A percentile compares a stretch with the other conserved stretches of the same genome.
Evolutionary conservation across 2,113 vertebrate genomes (phyloP).

Genomic region (Pituophis catenifer): DNA sequence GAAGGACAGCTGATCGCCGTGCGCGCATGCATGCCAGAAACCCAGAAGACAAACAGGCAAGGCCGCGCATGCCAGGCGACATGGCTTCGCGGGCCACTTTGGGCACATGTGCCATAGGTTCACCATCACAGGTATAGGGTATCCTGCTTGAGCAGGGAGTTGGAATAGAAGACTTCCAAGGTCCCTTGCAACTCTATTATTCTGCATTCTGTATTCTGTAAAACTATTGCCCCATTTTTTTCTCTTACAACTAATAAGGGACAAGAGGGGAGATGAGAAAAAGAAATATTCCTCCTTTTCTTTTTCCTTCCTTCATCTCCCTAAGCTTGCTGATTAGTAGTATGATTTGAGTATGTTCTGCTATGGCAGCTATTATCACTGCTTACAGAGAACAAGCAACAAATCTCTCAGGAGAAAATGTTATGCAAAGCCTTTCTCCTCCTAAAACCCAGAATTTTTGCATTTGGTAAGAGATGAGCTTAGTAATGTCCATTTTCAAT

Average conservation of each 20-base stretch:
- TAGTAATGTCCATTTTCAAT: neutral
- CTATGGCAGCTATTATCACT: neutral
- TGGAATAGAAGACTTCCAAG: neutral
- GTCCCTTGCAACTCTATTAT: neutral
- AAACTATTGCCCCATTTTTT: neutral
- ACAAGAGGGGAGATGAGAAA: neutral
- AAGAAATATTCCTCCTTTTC: neutral
- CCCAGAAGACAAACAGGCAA: too few species aligned
- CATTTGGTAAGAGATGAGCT: neutral
- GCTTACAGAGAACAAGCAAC: neutral
- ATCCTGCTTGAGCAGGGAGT: neutral
- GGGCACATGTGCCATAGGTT: too few species aligned
- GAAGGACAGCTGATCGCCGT: too few species aligned
- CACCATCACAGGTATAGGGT: neutral
- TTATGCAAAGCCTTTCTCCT: neutral
- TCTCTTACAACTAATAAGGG: neutral
- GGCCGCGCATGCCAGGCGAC: too few species aligned
- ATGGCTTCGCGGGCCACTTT: too few species aligned
- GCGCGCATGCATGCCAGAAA: too few species aligned
- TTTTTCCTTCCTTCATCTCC: neutral
- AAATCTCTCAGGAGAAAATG: neutral
- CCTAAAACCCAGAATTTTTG: neutral
- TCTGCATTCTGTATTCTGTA: neutral
- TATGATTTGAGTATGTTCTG: neutral
- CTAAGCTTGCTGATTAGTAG: neutral